These are phyloP conservation scores for Emydocephalus ijimae DNA, from an alignment of 2,113 vertebrate genomes.

Conservation along the genomic window DNA sequence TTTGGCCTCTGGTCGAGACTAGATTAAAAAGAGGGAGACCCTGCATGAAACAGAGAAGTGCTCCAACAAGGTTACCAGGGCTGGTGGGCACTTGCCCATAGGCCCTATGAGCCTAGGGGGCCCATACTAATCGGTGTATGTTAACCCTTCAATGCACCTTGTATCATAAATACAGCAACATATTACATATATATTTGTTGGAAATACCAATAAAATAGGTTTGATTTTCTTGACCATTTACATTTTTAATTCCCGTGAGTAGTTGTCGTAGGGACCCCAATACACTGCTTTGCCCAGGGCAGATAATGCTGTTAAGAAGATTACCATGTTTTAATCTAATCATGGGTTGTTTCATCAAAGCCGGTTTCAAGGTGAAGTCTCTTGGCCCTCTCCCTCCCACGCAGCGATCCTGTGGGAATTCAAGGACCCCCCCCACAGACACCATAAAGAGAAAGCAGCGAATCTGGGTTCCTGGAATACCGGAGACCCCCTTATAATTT, in stretches of 20 bases:
- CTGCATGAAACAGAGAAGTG: background rate
- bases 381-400: background rate
- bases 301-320: no score
- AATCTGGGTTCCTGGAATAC: background rate
- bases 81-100: no score
- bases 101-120: no score
- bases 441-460: background rate
- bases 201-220: no score
- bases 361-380: background rate
- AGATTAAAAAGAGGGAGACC: background rate
- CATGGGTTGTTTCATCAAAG: background rate
- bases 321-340: background rate
- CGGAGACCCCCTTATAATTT: background rate
- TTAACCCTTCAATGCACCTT: no score
- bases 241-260: no score
- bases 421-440: background rate
- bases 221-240: no score
- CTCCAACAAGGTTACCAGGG: background rate
- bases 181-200: no score
- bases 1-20: background rate
- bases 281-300: no score
- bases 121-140: background rate
- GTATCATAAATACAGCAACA: no score
- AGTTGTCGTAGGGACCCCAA: no score
- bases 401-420: background rate